Evolutionary conservation across 2,113 vertebrate genomes (phyloP), one percentile per base, ranked within the genome.

Genomic region (Sciurus niger): DNA sequence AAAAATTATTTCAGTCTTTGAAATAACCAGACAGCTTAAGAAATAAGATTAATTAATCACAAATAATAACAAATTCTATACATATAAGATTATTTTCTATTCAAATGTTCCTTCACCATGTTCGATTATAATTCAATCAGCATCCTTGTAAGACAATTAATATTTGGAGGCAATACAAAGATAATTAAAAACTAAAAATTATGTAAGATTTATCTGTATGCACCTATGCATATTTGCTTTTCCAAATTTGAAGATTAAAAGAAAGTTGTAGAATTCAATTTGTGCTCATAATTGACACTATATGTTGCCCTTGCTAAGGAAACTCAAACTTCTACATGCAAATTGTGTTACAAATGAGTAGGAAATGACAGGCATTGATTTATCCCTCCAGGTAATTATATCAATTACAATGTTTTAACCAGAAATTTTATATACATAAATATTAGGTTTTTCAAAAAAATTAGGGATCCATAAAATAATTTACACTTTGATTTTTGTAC

Each of bases 241-340:
- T 96, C 60, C 40, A 96, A 60, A 74, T 22, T 65, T 28, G 5
- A 90, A 82, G 16, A 51, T 68, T 14, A 37, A 86, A 86, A 86
- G 14, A 53, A 53, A 53, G 53, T 16, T 53, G 53, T 0, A 65
- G 20, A 74, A 22, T 43, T 60, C 28, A 68, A 16, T 70, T 43
- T 82, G 40, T 95, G 14, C 37, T 55, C 60, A 24, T 25, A 48
- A 32, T 58, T 40, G 84, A 16, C 76, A 51, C 14, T 58, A 74
- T 80, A 53, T 53, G 40, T 76, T 34, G 8, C 40, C 24, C 51
- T 88, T 53, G 37, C 37, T 91, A 51, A 82, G 16, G 48, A 58
- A 82, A 82, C 16, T 68, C 25, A 82, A 91, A 91, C 4, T 18
- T 65, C 46, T 16, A 12, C 3, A 7, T 37, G 28, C 0, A 63